These are phyloP conservation scores for Aphidius ervi DNA, from an alignment of 1,140 invertebrate species.

Conservation along the genomic window DNA sequence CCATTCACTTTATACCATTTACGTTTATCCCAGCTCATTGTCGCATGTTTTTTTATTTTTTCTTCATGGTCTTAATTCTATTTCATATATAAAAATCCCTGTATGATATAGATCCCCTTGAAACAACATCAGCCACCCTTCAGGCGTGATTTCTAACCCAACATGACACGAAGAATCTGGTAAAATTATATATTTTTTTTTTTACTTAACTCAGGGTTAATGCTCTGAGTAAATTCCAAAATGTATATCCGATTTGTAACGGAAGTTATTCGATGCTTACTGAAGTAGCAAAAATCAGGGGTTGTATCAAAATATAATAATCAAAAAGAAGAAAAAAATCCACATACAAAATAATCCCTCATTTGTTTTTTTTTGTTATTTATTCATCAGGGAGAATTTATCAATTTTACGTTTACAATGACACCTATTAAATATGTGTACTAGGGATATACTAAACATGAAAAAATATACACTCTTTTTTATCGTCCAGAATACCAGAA, in stretches of 20 bases:
- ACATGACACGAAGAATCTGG: conserved; percentile 16
- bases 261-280: neutral
- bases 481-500: neutral
- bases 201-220: conserved; percentile 6
- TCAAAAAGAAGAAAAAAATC: conserved; percentile 8
- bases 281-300: no score
- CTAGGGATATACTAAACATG: no score
- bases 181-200: neutral
- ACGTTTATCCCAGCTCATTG: no score
- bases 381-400: conserved; percentile 41
- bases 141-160: conserved; percentile 7
- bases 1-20: neutral
- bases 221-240: conserved; percentile 6
- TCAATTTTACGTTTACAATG: conserved; percentile 39
- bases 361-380: conserved; percentile 15
- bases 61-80: no score
- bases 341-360: conserved; percentile 7
- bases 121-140: conserved; percentile 14
- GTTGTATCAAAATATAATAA: no score
- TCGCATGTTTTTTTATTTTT: no score
- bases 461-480: no score
- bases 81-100: neutral
- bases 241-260: conserved; percentile 34
- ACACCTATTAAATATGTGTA: no score
- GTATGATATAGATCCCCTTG: neutral